Evolutionary conservation across 2,797 vertebrate species (phyloP), one percentile per base, ranked within the genome.

Genomic region (Rhinichthys osculus): DNA sequence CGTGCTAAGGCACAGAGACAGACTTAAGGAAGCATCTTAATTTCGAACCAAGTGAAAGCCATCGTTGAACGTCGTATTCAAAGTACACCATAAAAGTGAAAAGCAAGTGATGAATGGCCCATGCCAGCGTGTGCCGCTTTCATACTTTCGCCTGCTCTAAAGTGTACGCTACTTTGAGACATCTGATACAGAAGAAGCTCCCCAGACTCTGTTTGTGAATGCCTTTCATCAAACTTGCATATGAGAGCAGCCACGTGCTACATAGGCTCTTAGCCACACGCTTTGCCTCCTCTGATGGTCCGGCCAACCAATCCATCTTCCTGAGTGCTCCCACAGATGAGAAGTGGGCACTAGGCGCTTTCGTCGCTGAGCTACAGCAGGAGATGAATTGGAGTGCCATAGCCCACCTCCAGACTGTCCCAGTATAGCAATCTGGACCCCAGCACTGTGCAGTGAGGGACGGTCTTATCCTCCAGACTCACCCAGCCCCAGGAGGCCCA

Each of bases 331-430:
- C 94, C 94, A 88, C 93, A 95, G 94, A 94, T 92, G 94, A 93
- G 93, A 92, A 95, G 93, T 94, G 94, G 95, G 95, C 94, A 95
- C 95, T 93, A 93, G 92, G 93, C 94, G 94, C 94, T 94, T 94
- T 94, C 93, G 92, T 95, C 94, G 97, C 95, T 93, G 95, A 96
- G 96, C 96, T 96, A 95, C 94, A 93, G 96, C 94, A 95, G 94
- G 97, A 99, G 97, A 98, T 98, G 97, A 94, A 96, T 95, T 95
- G 94, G 93, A 93, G 93, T 92, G 93, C 94, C 92, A 89, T 94
- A 91, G 89, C 93, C 95, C 94, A 95, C 95, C 94, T 95, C 93
- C 93, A 92, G 94, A 95, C 93, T 94, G 93, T 94, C 94, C 94
- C 94, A 94, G 91, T 93, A 92, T 92, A 93, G 93, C 95, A 96